Evolutionary conservation across 2,113 vertebrate species (phyloP), one percentile per base, ranked within the genome.

Genomic region (Tetraodon nigroviridis): DNA sequence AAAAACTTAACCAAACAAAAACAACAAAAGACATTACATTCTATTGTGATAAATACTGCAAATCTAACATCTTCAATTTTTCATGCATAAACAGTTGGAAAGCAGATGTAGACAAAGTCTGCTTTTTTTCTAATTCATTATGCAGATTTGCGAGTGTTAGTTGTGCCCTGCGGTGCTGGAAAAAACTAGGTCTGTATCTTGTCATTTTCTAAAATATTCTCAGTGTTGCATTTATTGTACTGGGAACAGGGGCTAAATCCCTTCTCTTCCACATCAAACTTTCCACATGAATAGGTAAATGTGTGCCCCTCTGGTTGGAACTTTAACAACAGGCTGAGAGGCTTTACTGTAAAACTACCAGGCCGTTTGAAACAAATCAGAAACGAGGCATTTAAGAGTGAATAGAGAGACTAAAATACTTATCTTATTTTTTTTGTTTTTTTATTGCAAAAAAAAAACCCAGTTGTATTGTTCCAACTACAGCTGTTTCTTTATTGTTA

Each of bases 91-190:
- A 83, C 80, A 83, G 86, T 72, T 88, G 79, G 84, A 86, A 69
- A 67, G 73, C 73, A 75, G 65, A 76, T 58, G 83, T 84, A 78
- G 82, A 84, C 86, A 89, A 85, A 85, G 85, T 84, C 82, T n/a
- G n/a, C n/a, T n/a, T 79, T 68, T 82, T 81, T 88, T 78, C 90
- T 92, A 89, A 92, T 92, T 91, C 91, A 90, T 92, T 92, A 93
- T 93, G 91, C 90, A 93, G 90, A 92, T 94, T 92, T 89, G 70
- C 64, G 78, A 86, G 86, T 92, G 88, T 91, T 90, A 90, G 91
- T 91, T 90, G 83, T 93, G 92, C 90, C 92, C 93, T 70, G 83
- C 81, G 90, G 91, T 91, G 87, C 79, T 82, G 84, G 90, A 92
- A 90, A 90, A 91, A 91, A 92, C 91, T 92, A 90, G 88, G 84